Conservation (phyloP, 2,888 invertebrate species). For the Aphrophora alni region DNA sequence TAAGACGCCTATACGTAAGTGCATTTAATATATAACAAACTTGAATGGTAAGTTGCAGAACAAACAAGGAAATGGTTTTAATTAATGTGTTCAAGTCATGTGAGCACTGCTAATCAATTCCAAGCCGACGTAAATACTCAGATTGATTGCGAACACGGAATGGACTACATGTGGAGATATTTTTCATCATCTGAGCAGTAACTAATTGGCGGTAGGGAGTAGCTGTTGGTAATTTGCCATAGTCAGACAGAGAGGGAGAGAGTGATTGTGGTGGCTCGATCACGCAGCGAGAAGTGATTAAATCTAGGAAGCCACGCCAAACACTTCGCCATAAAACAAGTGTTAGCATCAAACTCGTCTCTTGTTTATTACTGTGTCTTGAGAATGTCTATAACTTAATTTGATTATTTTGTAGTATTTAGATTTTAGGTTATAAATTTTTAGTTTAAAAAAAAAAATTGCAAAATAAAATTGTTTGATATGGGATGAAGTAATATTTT, state of each 20-base stretch:
- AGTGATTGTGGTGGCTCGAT: conserved; percentile 4
- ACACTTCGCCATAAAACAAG: not conserved
- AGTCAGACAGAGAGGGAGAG: not conserved
- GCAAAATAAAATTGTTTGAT: no score
- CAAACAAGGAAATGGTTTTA: not conserved
- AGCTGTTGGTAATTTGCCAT: conserved; percentile 6
- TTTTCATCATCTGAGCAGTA: not conserved
- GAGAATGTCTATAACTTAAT: not conserved
- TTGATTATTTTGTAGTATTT: not conserved
- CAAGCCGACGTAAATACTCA: no score
- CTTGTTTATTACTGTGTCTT: not conserved
- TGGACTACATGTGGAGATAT: not conserved
- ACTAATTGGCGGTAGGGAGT: conserved; percentile 6
- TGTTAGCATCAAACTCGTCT: not conserved
- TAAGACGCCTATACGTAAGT: no score
- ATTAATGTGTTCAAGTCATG: not conserved
- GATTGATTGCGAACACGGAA: not conserved
- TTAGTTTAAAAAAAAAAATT: no score
- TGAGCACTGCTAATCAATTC: not conserved
- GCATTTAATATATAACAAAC: no score
- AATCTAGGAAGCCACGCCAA: conserved; percentile 6
- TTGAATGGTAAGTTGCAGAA: no score
- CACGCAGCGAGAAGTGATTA: not conserved
- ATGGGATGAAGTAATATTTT: no score
- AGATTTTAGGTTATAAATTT: no score